Base-by-base conservation (phyloP, 2,113 vertebrate genomes). In the Sylvilagus bachmani region DNA sequence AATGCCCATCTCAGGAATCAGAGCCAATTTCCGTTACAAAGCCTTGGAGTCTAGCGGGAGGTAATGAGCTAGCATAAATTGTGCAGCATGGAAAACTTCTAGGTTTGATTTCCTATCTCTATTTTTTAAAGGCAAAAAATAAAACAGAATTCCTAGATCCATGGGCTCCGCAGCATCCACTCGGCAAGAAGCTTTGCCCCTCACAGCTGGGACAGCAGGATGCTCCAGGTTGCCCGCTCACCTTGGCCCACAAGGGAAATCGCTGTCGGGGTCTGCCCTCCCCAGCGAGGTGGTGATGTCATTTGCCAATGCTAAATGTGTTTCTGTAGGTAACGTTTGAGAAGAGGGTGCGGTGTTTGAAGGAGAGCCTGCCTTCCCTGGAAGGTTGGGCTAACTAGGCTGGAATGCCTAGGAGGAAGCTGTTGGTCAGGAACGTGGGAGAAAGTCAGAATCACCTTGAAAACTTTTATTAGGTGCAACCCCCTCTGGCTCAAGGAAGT, bases 1-100 rank as follows among this genome's bases (percentile, higher is more conserved):
- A 98, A 99, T 99, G 98, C 97, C 89, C 95, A 98, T 98, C 97
- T 98, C 97, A 98, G 97, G 98, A 98, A 98, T 97, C 97, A 97
- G 97, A 98, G 97, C 97, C 97, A 97, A 98, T 98, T 98, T 98
- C 98, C 61, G 84, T 97, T 98, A 97, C 97, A 97, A 97, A 98
- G 97, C 97, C 96, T 97, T 95, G 90, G 98, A 98, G 97, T 97
- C 95, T 97, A 97, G 97, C 96, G 91, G 97, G 97, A 97, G 97
- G 97, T 97, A 98, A 98, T 98, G 97, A 98, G 96, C 96, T 96
- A 94, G 96, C 95, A 98, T 95, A 98, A 97, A 98, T 97, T 98
- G 97, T 98, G 97, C 95, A 58, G 88, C 94, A 94, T 77, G 38
- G 93, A 97, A 97, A 98, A 96, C 90, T 96, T 97, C 11, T 69